These are phyloP conservation scores for Ceuthmochares aereus DNA, from an alignment of 2,113 vertebrate species.

Conservation along the genomic window DNA sequence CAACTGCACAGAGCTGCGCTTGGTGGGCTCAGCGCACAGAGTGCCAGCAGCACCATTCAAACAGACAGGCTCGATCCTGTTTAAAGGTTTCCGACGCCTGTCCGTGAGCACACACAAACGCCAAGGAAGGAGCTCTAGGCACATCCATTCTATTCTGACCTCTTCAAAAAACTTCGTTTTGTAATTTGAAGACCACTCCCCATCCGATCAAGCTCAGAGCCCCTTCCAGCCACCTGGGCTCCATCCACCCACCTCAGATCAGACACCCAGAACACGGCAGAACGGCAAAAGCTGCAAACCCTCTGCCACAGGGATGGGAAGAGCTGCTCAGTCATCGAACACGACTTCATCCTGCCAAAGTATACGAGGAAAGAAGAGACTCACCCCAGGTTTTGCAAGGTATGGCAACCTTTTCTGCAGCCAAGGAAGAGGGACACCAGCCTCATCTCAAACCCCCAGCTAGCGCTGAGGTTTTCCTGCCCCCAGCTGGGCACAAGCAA, in stretches of 20 bases:
- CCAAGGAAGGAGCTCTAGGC: rapidly evolving
- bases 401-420: background rate
- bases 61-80: no score
- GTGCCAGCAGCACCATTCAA: no score
- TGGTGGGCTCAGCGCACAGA: rapidly evolving
- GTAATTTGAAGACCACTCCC: background rate
- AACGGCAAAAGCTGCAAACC: background rate
- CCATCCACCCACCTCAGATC: background rate
- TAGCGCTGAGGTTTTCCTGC: background rate
- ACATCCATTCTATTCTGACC: background rate
- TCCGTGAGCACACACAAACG: rapidly evolving
- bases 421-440: background rate
- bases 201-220: background rate
- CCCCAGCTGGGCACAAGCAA: background rate
- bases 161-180: no score
- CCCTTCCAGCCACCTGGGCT: background rate
- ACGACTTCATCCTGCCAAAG: background rate
- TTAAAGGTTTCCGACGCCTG: background rate
- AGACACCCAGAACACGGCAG: background rate
- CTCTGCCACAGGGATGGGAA: background rate
- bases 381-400: background rate
- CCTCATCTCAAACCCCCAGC: background rate
- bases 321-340: background rate
- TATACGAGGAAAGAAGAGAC: background rate
- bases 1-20: rapidly evolving